A percentile compares a stretch with the other conserved stretches of the same genome.
Conservation (phyloP, 2,797 vertebrate genomes). For the Intellagama lesueurii region DNA sequence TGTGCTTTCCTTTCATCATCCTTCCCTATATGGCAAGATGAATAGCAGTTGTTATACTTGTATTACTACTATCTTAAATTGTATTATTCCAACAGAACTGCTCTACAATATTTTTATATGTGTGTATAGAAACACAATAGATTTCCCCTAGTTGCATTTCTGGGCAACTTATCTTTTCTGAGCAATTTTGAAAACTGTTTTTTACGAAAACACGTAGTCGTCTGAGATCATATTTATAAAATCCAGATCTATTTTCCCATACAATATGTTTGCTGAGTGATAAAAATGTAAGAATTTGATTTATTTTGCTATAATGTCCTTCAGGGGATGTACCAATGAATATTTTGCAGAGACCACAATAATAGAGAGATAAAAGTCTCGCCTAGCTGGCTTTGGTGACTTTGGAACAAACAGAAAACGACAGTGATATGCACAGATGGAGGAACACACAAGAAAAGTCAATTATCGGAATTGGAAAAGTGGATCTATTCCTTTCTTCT, state of each 20-base stretch:
- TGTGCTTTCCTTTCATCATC: neutral
- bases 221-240: slow-evolving; percentile 42
- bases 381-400: slow-evolving; percentile 14
- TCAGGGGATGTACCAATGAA: slow-evolving; percentile 30
- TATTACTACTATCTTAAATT: slow-evolving; percentile 39
- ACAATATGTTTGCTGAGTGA: slow-evolving; percentile 27
- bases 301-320: slow-evolving; percentile 49
- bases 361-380: slow-evolving; percentile 40
- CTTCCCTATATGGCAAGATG: neutral
- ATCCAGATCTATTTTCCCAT: slow-evolving; percentile 16
- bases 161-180: neutral
- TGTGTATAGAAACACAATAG: neutral
- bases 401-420: slow-evolving; percentile 36
- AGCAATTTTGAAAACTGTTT: slow-evolving; percentile 31
- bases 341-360: slow-evolving; percentile 26
- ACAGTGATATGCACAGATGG: slow-evolving; percentile 15
- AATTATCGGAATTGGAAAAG: slow-evolving; percentile 23
- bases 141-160: slow-evolving; percentile 24
- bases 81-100: slow-evolving; percentile 5
- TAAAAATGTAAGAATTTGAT: slow-evolving; percentile 45
- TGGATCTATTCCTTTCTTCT: slow-evolving; percentile 43
- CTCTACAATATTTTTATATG: neutral
- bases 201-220: slow-evolving; percentile 40
- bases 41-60: slow-evolving; percentile 33
- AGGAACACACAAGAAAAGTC: slow-evolving; percentile 10